These are phyloP conservation scores for Rynchops niger DNA, from an alignment of 2,113 vertebrate genomes.

Conservation along the genomic window DNA sequence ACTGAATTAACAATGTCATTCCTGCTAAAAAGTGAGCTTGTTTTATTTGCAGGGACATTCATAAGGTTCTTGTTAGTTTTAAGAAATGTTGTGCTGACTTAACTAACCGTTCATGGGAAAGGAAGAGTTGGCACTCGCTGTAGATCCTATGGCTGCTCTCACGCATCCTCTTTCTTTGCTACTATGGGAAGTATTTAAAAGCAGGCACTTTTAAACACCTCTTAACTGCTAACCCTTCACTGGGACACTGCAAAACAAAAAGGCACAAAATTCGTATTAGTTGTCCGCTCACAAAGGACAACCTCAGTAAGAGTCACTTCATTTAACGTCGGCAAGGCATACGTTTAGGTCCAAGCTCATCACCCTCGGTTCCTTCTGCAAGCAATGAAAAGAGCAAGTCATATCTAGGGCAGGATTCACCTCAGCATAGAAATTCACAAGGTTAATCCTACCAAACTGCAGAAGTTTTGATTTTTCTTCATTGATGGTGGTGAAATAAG, in stretches of 20 bases:
- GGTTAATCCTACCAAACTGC: background rate
- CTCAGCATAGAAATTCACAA: background rate
- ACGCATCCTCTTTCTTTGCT: background rate
- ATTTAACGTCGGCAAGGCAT: background rate
- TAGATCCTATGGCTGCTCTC: background rate
- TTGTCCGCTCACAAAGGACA: background rate
- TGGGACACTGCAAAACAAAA: background rate
- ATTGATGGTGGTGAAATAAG: background rate
- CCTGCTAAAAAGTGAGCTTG: background rate
- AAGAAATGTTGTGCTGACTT: background rate
- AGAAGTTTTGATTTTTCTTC: background rate
- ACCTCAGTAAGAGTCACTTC: background rate
- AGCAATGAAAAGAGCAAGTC: background rate
- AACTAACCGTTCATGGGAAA: background rate
- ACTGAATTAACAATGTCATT: background rate
- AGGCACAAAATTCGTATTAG: background rate
- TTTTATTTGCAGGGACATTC: background rate
- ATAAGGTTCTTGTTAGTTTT: background rate
- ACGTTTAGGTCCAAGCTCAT: rapidly evolving
- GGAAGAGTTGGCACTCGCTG: background rate
- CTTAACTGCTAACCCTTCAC: background rate
- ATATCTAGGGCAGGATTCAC: background rate
- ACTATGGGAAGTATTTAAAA: background rate
- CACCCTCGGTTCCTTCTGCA: background rate
- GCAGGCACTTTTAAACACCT: background rate